These are phyloP conservation scores for Limosa lapponica DNA, from an alignment of 2,797 vertebrate genomes.

Conservation along the genomic window DNA sequence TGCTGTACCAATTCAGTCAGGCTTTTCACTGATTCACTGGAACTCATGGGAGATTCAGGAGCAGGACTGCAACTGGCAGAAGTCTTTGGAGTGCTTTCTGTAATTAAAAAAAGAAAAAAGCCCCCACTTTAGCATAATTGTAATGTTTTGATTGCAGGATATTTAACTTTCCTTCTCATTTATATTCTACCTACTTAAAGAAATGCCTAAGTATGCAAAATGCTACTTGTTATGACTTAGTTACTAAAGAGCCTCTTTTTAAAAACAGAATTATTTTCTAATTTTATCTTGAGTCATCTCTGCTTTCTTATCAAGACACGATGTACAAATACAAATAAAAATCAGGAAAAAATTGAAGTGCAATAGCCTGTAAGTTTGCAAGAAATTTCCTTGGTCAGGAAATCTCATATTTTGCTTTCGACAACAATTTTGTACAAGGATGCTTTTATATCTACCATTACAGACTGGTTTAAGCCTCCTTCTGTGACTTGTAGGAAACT, in stretches of 20 bases:
- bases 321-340: conserved; percentile 28
- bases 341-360: background rate
- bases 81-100: conserved; percentile 96
- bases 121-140: conserved; percentile 33
- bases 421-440: background rate
- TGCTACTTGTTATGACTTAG: background rate
- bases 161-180: conserved; percentile 24
- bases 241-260: conserved; percentile 33
- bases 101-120: conserved; percentile 39
- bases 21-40: conserved; percentile 93
- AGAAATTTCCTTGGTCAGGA: conserved; percentile 12
- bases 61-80: conserved; percentile 96
- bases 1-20: conserved; percentile 89
- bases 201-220: conserved; percentile 6
- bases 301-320: conserved; percentile 17
- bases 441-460: background rate
- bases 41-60: conserved; percentile 93
- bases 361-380: background rate
- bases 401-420: conserved; percentile 4
- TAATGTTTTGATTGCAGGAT: conserved; percentile 42
- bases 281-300: conserved; percentile 38
- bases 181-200: conserved; percentile 43
- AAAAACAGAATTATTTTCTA: conserved; percentile 27
- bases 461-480: background rate
- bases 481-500: background rate